Evolutionary conservation across 2,888 invertebrate species (phyloP).

Genomic region (Syrphus vitripennis): DNA sequence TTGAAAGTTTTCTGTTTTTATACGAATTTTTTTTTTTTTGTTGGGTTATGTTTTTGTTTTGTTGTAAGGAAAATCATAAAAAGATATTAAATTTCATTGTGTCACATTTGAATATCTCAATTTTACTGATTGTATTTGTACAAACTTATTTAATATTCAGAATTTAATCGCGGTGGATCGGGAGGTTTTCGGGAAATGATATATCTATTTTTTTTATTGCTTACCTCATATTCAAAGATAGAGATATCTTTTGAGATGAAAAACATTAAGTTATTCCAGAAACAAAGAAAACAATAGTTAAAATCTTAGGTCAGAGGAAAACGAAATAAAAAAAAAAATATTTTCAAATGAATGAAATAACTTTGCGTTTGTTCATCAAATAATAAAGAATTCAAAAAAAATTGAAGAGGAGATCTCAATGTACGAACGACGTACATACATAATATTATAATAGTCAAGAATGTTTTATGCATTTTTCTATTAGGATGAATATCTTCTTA

Average conservation of each 20-base stretch:
- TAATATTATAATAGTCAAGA: neutral
- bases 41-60: conserved; percentile 12
- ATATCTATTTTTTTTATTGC: neutral
- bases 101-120: conserved; percentile 37
- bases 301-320: neutral
- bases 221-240: conserved; percentile 12
- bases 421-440: neutral
- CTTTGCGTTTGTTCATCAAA: neutral
- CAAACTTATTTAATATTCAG: conserved; percentile 1
- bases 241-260: neutral
- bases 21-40: neutral
- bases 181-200: neutral
- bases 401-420: conserved; percentile 12
- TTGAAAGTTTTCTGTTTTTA: neutral
- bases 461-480: conserved; percentile 19
- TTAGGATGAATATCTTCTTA: neutral
- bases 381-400: neutral
- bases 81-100: conserved; percentile 22
- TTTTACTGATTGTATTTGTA: neutral
- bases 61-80: neutral
- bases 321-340: no score
- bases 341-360: conserved; percentile 13
- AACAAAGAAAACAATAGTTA: neutral
- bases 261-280: conserved; percentile 19
- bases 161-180: neutral